Percentiles rank a stretch among this genome's conserved stretches.
Conservation (phyloP, 2,888 invertebrate genomes). For the Agrotis clavis region DNA sequence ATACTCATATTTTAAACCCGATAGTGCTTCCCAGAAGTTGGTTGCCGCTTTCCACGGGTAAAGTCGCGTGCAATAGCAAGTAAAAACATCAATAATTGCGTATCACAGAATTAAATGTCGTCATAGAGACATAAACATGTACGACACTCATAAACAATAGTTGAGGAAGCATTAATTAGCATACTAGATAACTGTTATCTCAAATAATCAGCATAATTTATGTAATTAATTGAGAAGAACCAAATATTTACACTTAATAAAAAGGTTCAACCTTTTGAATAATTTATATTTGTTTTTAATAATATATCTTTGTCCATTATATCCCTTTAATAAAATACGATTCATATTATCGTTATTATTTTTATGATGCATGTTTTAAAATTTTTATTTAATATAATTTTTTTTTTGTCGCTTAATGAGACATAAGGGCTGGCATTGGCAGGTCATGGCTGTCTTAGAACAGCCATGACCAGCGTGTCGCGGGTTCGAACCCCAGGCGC, state of each 20-base stretch:
- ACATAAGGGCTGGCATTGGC: slow-evolving; percentile 11
- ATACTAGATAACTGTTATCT: slow-evolving; percentile 44
- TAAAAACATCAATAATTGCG: not conserved
- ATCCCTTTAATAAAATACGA: slow-evolving; percentile 16
- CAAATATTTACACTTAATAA: slow-evolving; percentile 38
- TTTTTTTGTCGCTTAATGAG: slow-evolving; percentile 8
- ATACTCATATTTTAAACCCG: not conserved
- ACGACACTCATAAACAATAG: slow-evolving; percentile 22
- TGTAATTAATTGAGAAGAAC: slow-evolving; percentile 26
- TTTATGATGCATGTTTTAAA: slow-evolving; percentile 35
- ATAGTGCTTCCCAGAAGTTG: not conserved
- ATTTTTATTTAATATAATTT: not conserved
- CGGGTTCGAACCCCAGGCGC: too few species aligned
- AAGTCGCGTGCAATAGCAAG: not conserved
- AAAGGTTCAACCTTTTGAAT: slow-evolving; percentile 44
- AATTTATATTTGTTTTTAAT: slow-evolving; percentile 21
- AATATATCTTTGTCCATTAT: not conserved
- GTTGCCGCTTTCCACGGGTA: too few species aligned
- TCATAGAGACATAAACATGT: slow-evolving; percentile 22
- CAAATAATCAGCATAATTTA: slow-evolving; percentile 21
- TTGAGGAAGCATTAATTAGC: slow-evolving; percentile 33
- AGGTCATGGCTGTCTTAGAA: slow-evolving; percentile 26
- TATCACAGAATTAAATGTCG: slow-evolving; percentile 23
- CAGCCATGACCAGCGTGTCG: not conserved
- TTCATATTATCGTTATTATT: slow-evolving; percentile 13